These are phyloP conservation scores for Nothoprocta pentlandii DNA, from an alignment of 2,113 vertebrate species.

Conservation along the genomic window DNA sequence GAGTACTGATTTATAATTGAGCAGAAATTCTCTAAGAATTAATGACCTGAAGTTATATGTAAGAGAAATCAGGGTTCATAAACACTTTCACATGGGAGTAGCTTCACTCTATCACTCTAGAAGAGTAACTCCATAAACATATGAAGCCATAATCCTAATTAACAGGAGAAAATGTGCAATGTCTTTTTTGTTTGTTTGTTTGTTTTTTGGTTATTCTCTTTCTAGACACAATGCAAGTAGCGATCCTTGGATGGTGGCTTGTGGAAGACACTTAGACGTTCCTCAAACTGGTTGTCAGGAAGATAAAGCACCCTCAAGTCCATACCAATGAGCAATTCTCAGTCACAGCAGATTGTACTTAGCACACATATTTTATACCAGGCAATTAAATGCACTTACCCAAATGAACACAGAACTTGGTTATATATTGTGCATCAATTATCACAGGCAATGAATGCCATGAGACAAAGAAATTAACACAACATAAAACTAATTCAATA, in stretches of 20 bases:
- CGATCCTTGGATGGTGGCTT: not conserved
- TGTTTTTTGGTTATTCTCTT: not conserved
- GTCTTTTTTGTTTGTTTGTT: not conserved
- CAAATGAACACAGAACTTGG: slow-evolving; percentile 56
- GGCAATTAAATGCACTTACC: slow-evolving; percentile 56
- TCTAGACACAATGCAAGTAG: not conserved
- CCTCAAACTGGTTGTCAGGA: slow-evolving; percentile 21
- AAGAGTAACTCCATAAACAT: not conserved
- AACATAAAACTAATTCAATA: slow-evolving; percentile 68
- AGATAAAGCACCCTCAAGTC: slow-evolving; percentile 36
- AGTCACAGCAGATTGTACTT: slow-evolving; percentile 59
- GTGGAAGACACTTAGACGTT: not conserved
- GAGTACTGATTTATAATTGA: slow-evolving; percentile 2
- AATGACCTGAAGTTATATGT: slow-evolving; percentile 24
- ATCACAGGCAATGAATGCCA: slow-evolving; percentile 44
- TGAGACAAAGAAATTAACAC: slow-evolving; percentile 56
- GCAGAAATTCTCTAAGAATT: not conserved
- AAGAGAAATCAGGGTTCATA: not conserved
- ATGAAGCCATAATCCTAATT: slow-evolving; percentile 12
- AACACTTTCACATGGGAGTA: not conserved
- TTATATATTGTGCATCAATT: slow-evolving; percentile 55
- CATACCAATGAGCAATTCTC: slow-evolving; percentile 36
- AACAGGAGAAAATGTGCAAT: not conserved
- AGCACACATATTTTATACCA: slow-evolving; percentile 43
- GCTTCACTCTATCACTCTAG: not conserved